phyloP scores from a whole-genome alignment of 2,888 invertebrate genomes.

The Drosophila paracracens region DNA sequence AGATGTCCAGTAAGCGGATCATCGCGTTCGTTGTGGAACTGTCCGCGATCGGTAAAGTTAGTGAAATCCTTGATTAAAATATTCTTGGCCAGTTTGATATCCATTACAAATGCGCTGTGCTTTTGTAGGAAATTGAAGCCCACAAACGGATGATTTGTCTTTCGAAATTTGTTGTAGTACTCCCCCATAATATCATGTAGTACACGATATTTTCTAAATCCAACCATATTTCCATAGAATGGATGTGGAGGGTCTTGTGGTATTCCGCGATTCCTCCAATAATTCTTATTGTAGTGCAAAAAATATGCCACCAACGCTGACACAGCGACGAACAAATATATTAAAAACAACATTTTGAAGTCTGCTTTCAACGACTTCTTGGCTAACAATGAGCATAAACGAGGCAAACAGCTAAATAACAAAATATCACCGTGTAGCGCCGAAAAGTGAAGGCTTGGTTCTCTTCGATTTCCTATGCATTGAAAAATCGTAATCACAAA shows the following conservation, averaged over 20 bases:
- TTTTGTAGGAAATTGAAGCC: conserved; percentile 68
- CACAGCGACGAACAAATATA: conserved; percentile 53
- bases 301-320: conserved; percentile 47
- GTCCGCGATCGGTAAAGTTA: conserved; percentile 82
- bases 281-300: conserved; percentile 42
- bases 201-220: conserved; percentile 45
- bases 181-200: conserved; percentile 28
- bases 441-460: neutral
- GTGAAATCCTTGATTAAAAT: conserved; percentile 71
- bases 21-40: conserved; percentile 77
- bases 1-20: conserved; percentile 83
- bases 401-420: no score
- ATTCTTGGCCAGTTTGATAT: conserved; percentile 63
- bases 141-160: conserved; percentile 50
- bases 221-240: conserved; percentile 50
- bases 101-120: conserved; percentile 59
- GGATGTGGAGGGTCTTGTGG: conserved; percentile 53
- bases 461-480: neutral
- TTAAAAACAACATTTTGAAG: conserved; percentile 37
- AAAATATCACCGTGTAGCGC: no score
- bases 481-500: no score
- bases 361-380: neutral
- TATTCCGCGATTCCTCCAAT: conserved; percentile 55
- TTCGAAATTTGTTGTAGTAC: conserved; percentile 59
- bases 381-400: conserved; percentile 7